These are phyloP conservation scores for Delphinapterus leucas DNA, from an alignment of 2,113 vertebrate genomes.

Conservation along the genomic window DNA sequence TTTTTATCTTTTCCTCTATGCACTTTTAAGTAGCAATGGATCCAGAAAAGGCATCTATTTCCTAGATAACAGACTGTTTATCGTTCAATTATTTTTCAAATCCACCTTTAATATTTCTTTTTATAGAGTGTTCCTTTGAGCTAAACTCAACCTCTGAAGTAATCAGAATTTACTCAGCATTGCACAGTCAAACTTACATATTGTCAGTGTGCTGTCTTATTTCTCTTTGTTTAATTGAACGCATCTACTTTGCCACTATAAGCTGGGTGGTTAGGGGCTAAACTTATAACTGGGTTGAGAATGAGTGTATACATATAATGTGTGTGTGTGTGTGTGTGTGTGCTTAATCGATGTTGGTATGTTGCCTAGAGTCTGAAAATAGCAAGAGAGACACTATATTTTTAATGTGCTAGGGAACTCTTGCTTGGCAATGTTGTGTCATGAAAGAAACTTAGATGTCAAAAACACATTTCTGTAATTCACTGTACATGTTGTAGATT, in stretches of 20 bases:
- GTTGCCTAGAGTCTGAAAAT: neutral
- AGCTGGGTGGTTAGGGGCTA: neutral
- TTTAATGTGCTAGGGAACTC: neutral
- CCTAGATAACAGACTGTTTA: neutral
- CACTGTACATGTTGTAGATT: neutral
- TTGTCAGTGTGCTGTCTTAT: neutral
- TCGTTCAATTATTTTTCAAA: conserved; percentile 32
- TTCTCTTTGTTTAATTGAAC: neutral
- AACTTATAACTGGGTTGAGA: neutral
- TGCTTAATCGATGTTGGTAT: neutral
- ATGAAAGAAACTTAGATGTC: neutral
- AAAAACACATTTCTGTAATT: neutral
- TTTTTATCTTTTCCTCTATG: neutral
- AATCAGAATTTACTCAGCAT: neutral
- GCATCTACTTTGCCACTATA: neutral
- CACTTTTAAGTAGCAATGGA: conserved; percentile 21
- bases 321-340: neutral
- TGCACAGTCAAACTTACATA: neutral
- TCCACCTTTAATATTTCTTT: neutral
- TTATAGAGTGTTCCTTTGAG: neutral
- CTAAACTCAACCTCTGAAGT: neutral
- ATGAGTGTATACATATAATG: neutral
- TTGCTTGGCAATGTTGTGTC: neutral
- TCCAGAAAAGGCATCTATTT: neutral
- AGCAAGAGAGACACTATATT: neutral